A percentile compares a stretch with the other conserved stretches of the same genome.
Conservation (phyloP, 2,888 invertebrate genomes). For the Andrena dorsata region DNA sequence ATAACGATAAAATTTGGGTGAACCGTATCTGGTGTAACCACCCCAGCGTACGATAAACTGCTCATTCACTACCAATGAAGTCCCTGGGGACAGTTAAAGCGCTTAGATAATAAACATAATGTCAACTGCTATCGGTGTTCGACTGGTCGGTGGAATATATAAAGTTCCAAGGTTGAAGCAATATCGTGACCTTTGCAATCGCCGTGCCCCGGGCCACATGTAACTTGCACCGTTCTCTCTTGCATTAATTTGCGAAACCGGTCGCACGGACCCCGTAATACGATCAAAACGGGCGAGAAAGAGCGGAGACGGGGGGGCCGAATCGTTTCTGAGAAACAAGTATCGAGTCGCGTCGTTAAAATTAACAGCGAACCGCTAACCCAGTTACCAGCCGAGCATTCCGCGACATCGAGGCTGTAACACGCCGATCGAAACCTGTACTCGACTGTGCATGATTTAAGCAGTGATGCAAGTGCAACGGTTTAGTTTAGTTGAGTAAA, state of each 20-base stretch:
- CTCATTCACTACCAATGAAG: slow-evolving; percentile 1
- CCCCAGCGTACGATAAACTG: not conserved
- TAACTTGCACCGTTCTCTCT: slow-evolving; percentile 50
- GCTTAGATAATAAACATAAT: slow-evolving; percentile 56
- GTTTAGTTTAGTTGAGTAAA: no score
- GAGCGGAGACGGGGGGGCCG: not conserved
- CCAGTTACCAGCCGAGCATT: slow-evolving; percentile 19
- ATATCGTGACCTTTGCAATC: slow-evolving; percentile 67
- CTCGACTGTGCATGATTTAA: no score
- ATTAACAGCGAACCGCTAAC: slow-evolving; percentile 22
- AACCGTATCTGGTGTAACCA: slow-evolving; percentile 12
- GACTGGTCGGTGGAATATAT: slow-evolving; percentile 40
- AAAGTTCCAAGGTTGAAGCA: slow-evolving; percentile 59
- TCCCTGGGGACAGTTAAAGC: slow-evolving; percentile 35
- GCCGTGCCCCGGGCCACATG: slow-evolving; percentile 20
- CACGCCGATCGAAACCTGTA: not conserved
- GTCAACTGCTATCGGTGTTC: slow-evolving; percentile 48
- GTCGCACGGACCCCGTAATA: not conserved
- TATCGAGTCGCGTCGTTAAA: slow-evolving; percentile 6
- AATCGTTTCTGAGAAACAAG: not conserved
- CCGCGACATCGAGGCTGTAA: not conserved
- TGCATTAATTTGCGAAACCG: slow-evolving; percentile 49
- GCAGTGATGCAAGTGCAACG: no score
- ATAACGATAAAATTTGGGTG: not conserved
- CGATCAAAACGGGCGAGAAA: slow-evolving; percentile 8